phyloP scores from a whole-genome alignment of 30 jellyfish, hydroid and myxozoan genomes.

The Cassiopea andromeda region DNA sequence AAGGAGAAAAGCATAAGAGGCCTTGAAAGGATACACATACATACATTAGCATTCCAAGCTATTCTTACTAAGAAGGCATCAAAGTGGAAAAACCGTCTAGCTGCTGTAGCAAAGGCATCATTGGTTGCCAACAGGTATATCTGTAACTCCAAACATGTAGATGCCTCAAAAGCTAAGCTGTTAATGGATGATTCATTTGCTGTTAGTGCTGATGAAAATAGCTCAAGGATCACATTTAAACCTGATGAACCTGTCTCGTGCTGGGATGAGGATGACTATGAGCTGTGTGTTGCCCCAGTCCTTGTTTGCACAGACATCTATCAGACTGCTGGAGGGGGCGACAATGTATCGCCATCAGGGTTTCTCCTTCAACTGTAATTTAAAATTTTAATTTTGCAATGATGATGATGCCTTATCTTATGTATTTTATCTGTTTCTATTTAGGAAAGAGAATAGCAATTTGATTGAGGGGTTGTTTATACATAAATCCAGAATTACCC shows the following conservation, averaged over 20 bases:
- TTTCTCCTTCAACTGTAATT: slow-evolving; percentile 61
- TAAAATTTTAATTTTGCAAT: neutral
- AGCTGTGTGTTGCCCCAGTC: slow-evolving; percentile 94
- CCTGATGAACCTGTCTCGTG: slow-evolving; percentile 88
- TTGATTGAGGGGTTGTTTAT: neutral
- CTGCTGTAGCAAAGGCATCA: slow-evolving; percentile 91
- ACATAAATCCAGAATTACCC: neutral
- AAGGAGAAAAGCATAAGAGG: slow-evolving; percentile 68
- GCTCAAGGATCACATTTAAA: slow-evolving; percentile 68
- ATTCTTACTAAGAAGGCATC: slow-evolving; percentile 62
- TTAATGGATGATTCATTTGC: slow-evolving; percentile 97
- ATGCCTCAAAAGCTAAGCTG: slow-evolving; percentile 70
- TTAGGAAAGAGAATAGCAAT: neutral
- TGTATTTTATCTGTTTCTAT: neutral
- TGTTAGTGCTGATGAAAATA: slow-evolving; percentile 38
- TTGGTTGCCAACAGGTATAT: slow-evolving; percentile 84
- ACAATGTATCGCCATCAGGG: slow-evolving; percentile 91
- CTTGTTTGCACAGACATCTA: slow-evolving; percentile 86
- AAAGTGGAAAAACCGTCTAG: slow-evolving; percentile 78
- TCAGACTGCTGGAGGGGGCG: slow-evolving; percentile 98
- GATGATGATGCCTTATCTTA: neutral
- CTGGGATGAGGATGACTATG: slow-evolving; percentile 93
- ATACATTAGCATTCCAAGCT: slow-evolving; percentile 90
- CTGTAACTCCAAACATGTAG: slow-evolving; percentile 73
- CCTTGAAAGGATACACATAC: slow-evolving; percentile 87